Base-by-base conservation (phyloP, 2,113 vertebrate species). In the Cochlearius cochlearius region DNA sequence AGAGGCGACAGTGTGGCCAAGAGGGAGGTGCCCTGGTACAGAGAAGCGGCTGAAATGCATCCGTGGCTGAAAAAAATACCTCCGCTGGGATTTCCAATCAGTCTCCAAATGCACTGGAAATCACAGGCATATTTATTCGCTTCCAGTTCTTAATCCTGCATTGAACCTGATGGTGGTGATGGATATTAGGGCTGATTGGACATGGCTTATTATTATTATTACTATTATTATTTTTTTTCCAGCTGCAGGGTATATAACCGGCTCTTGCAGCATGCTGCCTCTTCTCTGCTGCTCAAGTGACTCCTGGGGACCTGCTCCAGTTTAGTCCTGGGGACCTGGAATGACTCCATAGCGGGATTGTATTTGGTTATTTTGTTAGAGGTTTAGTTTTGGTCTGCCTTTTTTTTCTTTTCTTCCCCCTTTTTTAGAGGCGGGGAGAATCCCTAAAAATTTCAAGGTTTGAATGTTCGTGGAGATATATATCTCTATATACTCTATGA, bases 181-280 rank as follows among this genome's bases (percentile, higher is more conserved):
- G 94, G 95, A 71, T 94, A 95, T 96, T 96, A 91, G 84, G 64
- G 49, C 68, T 96, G 93, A 96, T 96, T 92, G 86, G 94, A 96
- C 95, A 94, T 89, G 91, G 93, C 72, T 96, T 91, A 95, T 94
- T 96, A 96, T 88, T 94, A 95, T 80, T 88, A 94, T 90, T 95
- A 87, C 22, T 87, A 32, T 55, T 95, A 91, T 95, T 97, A 94
- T 88, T 97, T 92, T 96, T 95, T 94, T 84, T 75, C 88, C 86
- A 50, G 92, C 88, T 88, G 88, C 79, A 63, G 95, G 79, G 59
- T 53, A 50, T 83, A 15, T 67, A 45, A 12, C 82, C 79, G 71
- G n/a, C 59, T 73, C 67, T 74, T 88, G 64, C 91, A 77, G 83
- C 55, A 21, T 76, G 96, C 76, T 81, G 91, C 64, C 68, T 94